Percentiles rank a stretch among this genome's conserved stretches.
Conservation (phyloP, 2,797 vertebrate genomes). For the Anomalospiza imberbis region DNA sequence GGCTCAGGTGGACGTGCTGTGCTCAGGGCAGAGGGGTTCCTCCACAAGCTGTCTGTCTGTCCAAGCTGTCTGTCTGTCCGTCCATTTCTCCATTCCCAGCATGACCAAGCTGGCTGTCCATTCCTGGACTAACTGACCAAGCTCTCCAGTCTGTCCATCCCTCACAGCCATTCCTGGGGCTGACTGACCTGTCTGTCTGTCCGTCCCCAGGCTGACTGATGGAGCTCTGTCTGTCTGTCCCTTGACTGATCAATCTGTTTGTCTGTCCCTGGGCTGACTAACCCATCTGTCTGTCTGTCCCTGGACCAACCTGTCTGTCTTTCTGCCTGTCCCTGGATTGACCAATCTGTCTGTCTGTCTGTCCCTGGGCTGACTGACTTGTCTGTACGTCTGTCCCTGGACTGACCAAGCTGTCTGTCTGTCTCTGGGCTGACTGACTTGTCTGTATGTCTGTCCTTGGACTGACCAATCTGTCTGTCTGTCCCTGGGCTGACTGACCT, state of each 20-base stretch:
- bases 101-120: neutral
- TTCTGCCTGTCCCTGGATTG: neutral
- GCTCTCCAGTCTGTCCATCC: neutral
- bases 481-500: too few species aligned
- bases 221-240: neutral
- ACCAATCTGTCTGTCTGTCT: too few species aligned
- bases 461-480: too few species aligned
- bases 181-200: constrained; percentile 57
- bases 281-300: too few species aligned
- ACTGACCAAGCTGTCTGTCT: too few species aligned
- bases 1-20: neutral
- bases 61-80: neutral
- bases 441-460: too few species aligned
- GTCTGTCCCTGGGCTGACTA: neutral
- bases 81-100: neutral
- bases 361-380: too few species aligned
- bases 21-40: neutral
- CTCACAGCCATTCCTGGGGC: constrained; percentile 81
- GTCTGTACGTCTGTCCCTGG: too few species aligned
- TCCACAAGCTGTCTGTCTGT: neutral
- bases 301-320: too few species aligned
- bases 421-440: too few species aligned
- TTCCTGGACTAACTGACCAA: neutral
- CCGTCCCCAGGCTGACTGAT: neutral
- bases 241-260: too few species aligned